Base-by-base conservation (phyloP, 2,888 invertebrate genomes). In the Poecilobothrus nobilitatus region DNA sequence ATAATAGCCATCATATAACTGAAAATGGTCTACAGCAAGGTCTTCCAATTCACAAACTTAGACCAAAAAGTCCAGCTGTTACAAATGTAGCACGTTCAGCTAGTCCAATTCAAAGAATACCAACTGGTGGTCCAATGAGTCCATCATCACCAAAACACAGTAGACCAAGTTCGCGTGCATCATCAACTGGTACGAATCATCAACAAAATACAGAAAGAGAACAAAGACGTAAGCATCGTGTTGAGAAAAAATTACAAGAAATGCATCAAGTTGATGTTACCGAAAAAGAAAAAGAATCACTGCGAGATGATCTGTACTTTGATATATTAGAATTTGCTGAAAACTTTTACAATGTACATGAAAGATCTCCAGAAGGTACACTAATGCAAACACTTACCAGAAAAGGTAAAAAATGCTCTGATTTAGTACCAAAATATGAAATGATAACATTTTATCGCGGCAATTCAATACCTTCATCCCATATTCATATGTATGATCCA, bases 321-420 rank as follows among this genome's bases (percentile, higher is more conserved):
- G 94, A 95, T 78, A 90, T 97, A 78, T 84, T 93, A 0, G 95
- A 96, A 77, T 97, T 94, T 82, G 97, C 96, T n/a, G 93, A 95
- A 77, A 89, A 91, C 71, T 92, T 92, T 82, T 97, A 94, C 83
- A 97, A 96, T 79, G 88, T 89, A 68, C 96, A 96, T 76, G 92
- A 93, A 73, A 84, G 91, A 65, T 89, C 91, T 18, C 91, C 92
- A 1, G 94, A 94, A 84, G 93, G 92, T 18, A 94, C 93, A 10
- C 90, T 94, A 73, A 93, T 94, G 84, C 92, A 92, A 1, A 94
- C 93, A 0, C 80, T 94, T 63, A 92, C 93, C 0, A 85, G 92
- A 71, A 93, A 92, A 80, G 84, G 86, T 0, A 84, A 87, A 61
- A 92, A 92, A 76, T 89, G 89, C 12, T 85, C 89, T 74, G 93